Evolutionary conservation across 2,888 invertebrate species (phyloP).

Genomic region (Xestia xanthographa): DNA sequence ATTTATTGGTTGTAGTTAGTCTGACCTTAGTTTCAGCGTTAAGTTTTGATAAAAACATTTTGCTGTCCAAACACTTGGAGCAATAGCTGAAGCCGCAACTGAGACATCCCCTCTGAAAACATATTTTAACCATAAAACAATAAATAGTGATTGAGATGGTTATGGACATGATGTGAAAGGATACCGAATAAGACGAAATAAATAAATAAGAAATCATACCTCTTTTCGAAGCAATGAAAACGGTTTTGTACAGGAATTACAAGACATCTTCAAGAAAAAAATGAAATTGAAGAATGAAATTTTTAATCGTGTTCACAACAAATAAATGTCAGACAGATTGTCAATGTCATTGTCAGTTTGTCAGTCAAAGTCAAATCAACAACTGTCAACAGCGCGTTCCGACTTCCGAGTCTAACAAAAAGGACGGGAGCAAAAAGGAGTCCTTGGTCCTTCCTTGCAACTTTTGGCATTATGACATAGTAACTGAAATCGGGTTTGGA

Average conservation of each 20-base stretch:
- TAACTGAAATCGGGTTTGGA: too few relatives aligned
- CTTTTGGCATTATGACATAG: too few relatives aligned
- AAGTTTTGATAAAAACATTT: slow-evolving; percentile 92
- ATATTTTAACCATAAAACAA: background rate
- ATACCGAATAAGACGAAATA: too few relatives aligned
- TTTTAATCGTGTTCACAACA: background rate
- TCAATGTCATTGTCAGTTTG: background rate
- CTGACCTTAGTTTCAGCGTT: slow-evolving; percentile 92
- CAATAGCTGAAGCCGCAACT: slow-evolving; percentile 96
- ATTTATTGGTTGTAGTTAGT: background rate
- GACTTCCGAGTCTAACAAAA: too few relatives aligned
- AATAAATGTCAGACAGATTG: background rate
- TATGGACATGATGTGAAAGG: background rate
- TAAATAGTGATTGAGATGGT: background rate
- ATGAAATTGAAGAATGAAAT: too few relatives aligned
- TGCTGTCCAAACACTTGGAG: slow-evolving; percentile 94
- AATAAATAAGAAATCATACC: slow-evolving; percentile 79
- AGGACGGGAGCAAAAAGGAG: too few relatives aligned
- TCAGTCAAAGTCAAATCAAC: too few relatives aligned
- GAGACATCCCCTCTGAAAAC: slow-evolving; percentile 94
- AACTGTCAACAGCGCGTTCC: too few relatives aligned
- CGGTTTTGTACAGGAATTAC: slow-evolving; percentile 93
- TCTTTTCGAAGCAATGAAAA: slow-evolving; percentile 94
- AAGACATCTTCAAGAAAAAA: slow-evolving; percentile 90
- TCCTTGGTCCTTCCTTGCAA: too few relatives aligned